Evolutionary conservation across 2,113 vertebrate species (phyloP).

Genomic region (Leptodactylus fuscus): DNA sequence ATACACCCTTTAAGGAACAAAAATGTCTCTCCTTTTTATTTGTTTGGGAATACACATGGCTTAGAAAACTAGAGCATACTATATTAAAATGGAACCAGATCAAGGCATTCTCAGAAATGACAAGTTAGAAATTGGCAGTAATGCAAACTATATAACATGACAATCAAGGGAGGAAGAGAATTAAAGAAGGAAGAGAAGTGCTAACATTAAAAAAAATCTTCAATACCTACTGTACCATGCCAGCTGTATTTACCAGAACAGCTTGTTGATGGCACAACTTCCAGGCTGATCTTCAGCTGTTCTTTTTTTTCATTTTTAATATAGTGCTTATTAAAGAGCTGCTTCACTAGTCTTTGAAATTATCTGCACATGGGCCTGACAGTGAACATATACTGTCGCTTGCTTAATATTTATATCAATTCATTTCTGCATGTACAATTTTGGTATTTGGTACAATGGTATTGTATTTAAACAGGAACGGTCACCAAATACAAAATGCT

Average conservation of each 20-base stretch:
- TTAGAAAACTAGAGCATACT: constrained; percentile 11
- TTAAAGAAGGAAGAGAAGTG: constrained; percentile 20
- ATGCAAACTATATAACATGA: constrained; percentile 12
- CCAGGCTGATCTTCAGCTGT: constrained; percentile 53
- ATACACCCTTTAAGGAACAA: constrained; percentile 10
- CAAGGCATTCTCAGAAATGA: constrained; percentile 40
- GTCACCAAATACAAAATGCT: too few relatives aligned
- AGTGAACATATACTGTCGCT: not conserved
- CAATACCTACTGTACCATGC: constrained; percentile 41
- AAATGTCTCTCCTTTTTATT: not conserved
- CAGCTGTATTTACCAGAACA: constrained; percentile 59
- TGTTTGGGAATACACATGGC: not conserved
- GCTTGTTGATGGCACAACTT: constrained; percentile 59
- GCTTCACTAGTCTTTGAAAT: constrained; percentile 27
- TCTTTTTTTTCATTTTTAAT: constrained; percentile 53
- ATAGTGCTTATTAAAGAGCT: constrained; percentile 45
- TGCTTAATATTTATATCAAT: constrained; percentile 3
- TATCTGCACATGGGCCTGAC: constrained; percentile 8
- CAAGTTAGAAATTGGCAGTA: constrained; percentile 34
- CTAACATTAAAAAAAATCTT: constrained; percentile 28
- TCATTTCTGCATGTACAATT: too few relatives aligned
- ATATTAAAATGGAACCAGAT: constrained; percentile 45
- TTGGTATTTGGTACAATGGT: not conserved
- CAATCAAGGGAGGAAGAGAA: constrained; percentile 36
- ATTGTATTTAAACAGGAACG: too few relatives aligned